Evolutionary conservation across 2,113 vertebrate genomes (phyloP), one percentile per base, ranked within the genome.

Genomic region (Galeopterus variegatus): DNA sequence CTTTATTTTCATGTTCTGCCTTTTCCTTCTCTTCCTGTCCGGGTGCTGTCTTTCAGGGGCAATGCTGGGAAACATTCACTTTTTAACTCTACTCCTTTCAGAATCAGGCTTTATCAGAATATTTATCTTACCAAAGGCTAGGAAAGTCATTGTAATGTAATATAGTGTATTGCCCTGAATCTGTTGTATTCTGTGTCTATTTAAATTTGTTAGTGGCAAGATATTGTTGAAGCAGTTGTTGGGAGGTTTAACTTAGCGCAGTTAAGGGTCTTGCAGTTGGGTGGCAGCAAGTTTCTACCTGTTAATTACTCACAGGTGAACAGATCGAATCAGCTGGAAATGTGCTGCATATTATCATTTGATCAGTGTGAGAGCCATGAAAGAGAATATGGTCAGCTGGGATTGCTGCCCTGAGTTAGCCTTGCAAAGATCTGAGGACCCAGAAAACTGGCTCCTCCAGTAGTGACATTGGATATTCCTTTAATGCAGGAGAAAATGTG

Each of bases 21-120:
- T 50, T 83, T 93, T 60, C 23, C 19, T 36, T 54, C 76, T 94
- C 94, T 95, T 97, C 92, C 80, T 64, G 48, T 48, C 87, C 82
- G 88, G 26, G 88, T 82, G 52, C 94, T 79, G 80, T 31, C 83
- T 97, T 97, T 88, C 84, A 65, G 58, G 80, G 48, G 45, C 15
- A 73, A 54, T 21, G 9, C 41, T 64, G 45, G 67, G 87, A 93
- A 91, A 76, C 36, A 41, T 21, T 65, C 6, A 14, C 69, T 69
- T 92, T 80, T 84, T 70, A 77, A 67, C 70, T 70, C 50, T n/a
- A 1, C 24, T 45, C 41, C 77, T 92, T 86, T 83, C 72, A 94
- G 62, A 95, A 80, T 21, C 64, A 69, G 65, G 52, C 67, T 90
- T 90, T 65, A 67, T 88, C 75, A 70, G 62, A 17, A 26, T 67